Conservation (phyloP, 2,888 invertebrate species). For the Poecilobothrus nobilitatus region DNA sequence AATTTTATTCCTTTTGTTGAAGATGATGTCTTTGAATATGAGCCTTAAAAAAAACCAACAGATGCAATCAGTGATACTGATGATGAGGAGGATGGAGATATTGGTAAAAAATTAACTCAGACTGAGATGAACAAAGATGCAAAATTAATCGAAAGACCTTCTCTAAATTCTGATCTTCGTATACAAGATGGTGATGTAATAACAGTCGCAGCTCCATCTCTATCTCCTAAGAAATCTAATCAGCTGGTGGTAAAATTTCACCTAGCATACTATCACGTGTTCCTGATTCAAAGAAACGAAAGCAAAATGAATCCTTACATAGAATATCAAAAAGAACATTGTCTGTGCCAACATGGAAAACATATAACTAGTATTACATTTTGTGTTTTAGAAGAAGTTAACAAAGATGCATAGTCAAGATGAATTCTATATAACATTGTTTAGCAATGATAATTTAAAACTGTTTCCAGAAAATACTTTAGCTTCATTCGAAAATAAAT, state of each 20-base stretch:
- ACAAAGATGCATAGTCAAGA: no score
- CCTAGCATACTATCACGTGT: neutral
- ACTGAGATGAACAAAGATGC: neutral
- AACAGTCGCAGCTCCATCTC: neutral
- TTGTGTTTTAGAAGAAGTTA: neutral
- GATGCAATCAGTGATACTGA: neutral
- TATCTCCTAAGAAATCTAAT: neutral
- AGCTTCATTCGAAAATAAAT: slow-evolving; percentile 7
- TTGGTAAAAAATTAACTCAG: neutral
- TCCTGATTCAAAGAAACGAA: neutral
- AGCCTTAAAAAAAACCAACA: neutral
- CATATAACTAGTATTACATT: neutral
- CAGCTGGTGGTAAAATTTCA: neutral
- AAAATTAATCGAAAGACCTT: neutral
- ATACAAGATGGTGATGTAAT: neutral
- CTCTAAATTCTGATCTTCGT: neutral
- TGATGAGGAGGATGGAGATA: neutral
- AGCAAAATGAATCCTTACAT: neutral
- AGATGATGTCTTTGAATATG: slow-evolving; percentile 2
- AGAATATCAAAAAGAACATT: neutral
- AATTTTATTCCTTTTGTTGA: neutral
- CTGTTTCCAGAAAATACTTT: neutral
- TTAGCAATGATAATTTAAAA: neutral
- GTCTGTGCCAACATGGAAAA: neutral
- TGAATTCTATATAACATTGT: slow-evolving; percentile 8